Conservation (phyloP, 2,797 vertebrate genomes). For the Sarcoramphus papa region DNA sequence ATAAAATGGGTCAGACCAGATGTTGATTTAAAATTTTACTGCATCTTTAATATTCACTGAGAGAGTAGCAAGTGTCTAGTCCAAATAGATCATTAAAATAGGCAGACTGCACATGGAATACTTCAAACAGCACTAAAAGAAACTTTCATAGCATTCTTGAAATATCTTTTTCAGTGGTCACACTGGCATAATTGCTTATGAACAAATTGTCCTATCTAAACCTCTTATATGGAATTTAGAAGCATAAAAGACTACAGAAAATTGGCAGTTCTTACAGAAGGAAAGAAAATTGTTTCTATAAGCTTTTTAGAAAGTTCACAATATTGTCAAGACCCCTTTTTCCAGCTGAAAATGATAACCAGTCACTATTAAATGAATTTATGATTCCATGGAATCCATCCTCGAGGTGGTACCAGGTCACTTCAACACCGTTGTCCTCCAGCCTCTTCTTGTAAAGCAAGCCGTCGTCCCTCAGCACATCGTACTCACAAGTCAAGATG, state of each 20-base stretch:
- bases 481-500: conserved; percentile 83
- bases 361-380: conserved; percentile 45
- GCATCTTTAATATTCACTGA: neutral
- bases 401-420: conserved; percentile 78
- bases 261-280: neutral
- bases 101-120: neutral
- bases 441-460: conserved; percentile 82
- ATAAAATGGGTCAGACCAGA: neutral
- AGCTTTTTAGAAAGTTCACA: conserved; percentile 72
- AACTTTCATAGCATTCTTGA: neutral
- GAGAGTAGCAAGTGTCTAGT: neutral
- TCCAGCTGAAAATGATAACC: conserved; percentile 72
- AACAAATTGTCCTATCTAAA: neutral
- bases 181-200: neutral
- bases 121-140: neutral
- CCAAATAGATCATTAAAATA: neutral
- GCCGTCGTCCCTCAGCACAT: conserved; percentile 81
- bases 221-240: neutral
- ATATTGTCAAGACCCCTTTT: conserved; percentile 66
- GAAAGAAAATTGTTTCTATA: neutral
- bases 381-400: conserved; percentile 82
- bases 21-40: neutral
- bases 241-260: neutral
- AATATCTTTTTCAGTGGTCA: neutral
- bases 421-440: conserved; percentile 73